Base-by-base conservation (phyloP, 53 echinoderm and acorn worm species). In the Luidia sarsii region DNA sequence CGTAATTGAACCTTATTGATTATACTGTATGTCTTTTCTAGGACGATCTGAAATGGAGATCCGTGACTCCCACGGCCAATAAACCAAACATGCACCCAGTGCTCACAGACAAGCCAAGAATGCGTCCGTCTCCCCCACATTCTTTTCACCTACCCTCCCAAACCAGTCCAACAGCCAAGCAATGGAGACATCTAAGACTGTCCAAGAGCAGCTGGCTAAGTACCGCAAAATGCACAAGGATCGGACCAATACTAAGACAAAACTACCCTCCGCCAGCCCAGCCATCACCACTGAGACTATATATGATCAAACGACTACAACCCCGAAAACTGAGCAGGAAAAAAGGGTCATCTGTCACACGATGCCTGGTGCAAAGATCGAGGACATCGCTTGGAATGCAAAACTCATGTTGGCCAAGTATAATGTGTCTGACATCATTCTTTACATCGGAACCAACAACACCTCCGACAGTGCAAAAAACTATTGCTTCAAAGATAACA, bases 381-480 rank as follows among this genome's bases (percentile, higher is more conserved):
- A 72, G 15, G 32, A 21, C 7, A 23, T 72, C 5, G 32, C 55
- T n/a, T 54, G n/a, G 3, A 72, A 72, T n/a, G 72, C 72, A 29
- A 21, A 30, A 52, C 52, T 52, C 4, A 35, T 72, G 18, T 72
- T 54, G 22, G 5, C 52, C 19, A 72, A 72, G 18, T 72, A 33
- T 35, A 15, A 35, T 23, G 37, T 36, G n/a, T 51, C 52, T 6
- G 55, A 36, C 4, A 18, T 72, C 24, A 72, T 72, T 4, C 14
- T 72, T n/a, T 54, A 72, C 34, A 54, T 72, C 54, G 72, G 72
- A 21, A 28, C 72, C 55, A 72, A 72, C 72, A 72, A 72, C 55
- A 30, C 54, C 3, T 27, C 52, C 9, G 72, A 72, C 53, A 16
- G 22, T 16, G n/a, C 72, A n/a, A 20, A 54, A 72, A 14, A 52